Evolutionary conservation across 53 echinoderm and acorn worm genomes (phyloP).

Genomic region (Arbacia lixula): DNA sequence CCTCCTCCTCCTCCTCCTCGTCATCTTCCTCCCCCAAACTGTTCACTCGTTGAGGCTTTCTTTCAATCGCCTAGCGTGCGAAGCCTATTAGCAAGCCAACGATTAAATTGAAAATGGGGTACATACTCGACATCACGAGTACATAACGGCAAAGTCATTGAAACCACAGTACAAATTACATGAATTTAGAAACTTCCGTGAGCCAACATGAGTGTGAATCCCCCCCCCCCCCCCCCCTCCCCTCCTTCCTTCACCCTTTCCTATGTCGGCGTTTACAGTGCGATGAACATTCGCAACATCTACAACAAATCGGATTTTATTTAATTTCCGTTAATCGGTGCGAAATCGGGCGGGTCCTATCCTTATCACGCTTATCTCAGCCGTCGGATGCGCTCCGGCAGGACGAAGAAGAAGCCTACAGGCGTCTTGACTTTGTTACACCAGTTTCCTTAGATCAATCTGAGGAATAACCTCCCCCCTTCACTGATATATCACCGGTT

Average conservation of each 20-base stretch:
- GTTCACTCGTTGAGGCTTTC: too few relatives aligned
- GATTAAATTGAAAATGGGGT: too few relatives aligned
- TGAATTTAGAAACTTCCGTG: too few relatives aligned
- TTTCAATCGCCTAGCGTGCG: too few relatives aligned
- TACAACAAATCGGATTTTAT: conserved; percentile 18
- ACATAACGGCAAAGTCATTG: conserved; percentile 29
- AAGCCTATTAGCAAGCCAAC: too few relatives aligned
- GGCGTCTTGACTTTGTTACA: neutral
- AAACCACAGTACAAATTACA: conserved; percentile 46
- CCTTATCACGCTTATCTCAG: conserved; percentile 40
- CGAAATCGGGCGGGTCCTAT: conserved; percentile 37
- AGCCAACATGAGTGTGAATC: too few relatives aligned
- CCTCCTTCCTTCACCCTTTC: conserved; percentile 13
- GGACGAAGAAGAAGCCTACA: neutral
- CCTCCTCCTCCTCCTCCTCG: too few relatives aligned
- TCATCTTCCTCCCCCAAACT: too few relatives aligned
- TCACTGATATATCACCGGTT: conserved; percentile 24
- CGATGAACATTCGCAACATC: too few relatives aligned
- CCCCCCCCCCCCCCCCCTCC: too few relatives aligned
- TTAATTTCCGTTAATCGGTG: conserved; percentile 39
- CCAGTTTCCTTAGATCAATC: conserved; percentile 26
- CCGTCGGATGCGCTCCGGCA: conserved; percentile 18
- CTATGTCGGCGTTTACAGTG: too few relatives aligned
- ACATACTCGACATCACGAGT: neutral
- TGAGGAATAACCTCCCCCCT: conserved; percentile 15